Evolutionary conservation across 2,797 vertebrate genomes (phyloP).

Genomic region (Coccyzus lansbergi): DNA sequence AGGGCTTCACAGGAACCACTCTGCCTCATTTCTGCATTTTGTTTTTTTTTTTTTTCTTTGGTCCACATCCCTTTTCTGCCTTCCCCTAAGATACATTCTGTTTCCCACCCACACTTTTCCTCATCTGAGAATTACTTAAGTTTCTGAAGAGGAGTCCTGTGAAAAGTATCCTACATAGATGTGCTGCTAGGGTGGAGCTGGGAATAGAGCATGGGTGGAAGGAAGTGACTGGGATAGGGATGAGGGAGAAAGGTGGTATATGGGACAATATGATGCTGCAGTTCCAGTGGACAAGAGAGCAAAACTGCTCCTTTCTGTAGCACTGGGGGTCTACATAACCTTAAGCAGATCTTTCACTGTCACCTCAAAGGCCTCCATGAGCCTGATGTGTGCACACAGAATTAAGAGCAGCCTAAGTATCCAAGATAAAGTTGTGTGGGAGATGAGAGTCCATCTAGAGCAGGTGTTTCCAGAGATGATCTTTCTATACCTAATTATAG

Average conservation of each 20-base stretch:
- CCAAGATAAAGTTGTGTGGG: neutral
- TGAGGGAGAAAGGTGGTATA: neutral
- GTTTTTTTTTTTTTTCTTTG: neutral
- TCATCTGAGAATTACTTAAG: conserved; percentile 50
- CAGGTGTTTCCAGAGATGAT: neutral
- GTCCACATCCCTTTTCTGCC: conserved; percentile 22
- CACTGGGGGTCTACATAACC: neutral
- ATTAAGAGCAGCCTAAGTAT: neutral
- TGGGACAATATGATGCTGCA: neutral
- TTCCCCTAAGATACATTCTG: conserved; percentile 26
- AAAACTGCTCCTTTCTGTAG: neutral
- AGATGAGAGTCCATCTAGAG: neutral
- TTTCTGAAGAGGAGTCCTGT: conserved; percentile 60
- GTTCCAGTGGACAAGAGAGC: neutral
- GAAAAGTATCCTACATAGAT: conserved; percentile 48
- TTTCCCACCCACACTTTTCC: conserved; percentile 30
- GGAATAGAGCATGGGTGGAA: conserved; percentile 37
- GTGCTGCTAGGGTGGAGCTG: conserved; percentile 17
- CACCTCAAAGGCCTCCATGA: neutral
- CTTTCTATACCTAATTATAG: neutral
- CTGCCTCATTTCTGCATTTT: neutral
- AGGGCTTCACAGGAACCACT: neutral
- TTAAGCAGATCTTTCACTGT: neutral
- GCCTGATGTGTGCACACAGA: neutral
- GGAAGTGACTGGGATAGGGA: neutral